These are phyloP conservation scores for Drosophila dives DNA, from an alignment of 2,888 invertebrate genomes.

Conservation along the genomic window DNA sequence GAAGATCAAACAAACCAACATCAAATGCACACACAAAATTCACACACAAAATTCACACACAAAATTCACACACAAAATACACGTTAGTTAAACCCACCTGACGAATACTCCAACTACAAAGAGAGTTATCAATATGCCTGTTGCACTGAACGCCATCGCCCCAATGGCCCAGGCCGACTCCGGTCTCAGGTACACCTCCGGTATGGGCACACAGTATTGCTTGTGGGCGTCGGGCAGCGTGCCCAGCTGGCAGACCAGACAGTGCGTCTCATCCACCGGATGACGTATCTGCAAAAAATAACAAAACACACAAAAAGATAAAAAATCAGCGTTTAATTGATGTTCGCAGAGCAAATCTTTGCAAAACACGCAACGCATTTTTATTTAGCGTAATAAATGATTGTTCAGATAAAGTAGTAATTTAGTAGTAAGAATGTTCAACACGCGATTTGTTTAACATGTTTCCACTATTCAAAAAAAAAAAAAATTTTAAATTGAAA, in stretches of 20 bases:
- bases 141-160: constrained; percentile 94
- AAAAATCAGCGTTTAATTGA: neutral
- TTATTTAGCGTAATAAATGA: neutral
- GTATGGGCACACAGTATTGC: constrained; percentile 90
- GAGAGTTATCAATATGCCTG: constrained; percentile 92
- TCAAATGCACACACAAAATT: too few species aligned
- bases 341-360: neutral
- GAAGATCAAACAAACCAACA: neutral
- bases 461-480: neutral
- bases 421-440: neutral
- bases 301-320: neutral
- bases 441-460: neutral
- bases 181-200: constrained; percentile 92
- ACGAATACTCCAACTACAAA: constrained; percentile 93
- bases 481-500: neutral
- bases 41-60: too few species aligned
- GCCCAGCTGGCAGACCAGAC: constrained; percentile 92
- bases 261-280: constrained; percentile 92
- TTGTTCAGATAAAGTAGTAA: neutral
- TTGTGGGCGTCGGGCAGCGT: constrained; percentile 92
- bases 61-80: neutral
- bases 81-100: constrained; percentile 79
- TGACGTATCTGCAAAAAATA: constrained; percentile 91
- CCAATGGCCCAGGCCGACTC: constrained; percentile 97
- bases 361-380: neutral